Evolutionary conservation across 2,797 vertebrate genomes (phyloP).

Genomic region (Leuciscus waleckii): DNA sequence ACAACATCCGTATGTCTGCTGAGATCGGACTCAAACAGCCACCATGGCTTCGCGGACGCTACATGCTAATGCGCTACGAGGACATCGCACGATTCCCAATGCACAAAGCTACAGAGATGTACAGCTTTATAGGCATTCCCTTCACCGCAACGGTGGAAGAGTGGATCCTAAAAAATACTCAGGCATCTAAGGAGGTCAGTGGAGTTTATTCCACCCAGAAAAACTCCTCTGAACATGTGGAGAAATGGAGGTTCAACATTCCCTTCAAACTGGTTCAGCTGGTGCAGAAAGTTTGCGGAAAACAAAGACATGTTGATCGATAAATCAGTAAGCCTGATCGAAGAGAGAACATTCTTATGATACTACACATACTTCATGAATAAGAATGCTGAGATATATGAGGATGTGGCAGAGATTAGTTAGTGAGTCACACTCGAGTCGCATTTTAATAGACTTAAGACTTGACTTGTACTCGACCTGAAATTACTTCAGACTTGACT

Average conservation of each 20-base stretch:
- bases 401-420: neutral
- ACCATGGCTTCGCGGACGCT: slow-evolving; percentile 86
- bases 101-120: slow-evolving; percentile 91
- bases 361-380: slow-evolving; percentile 57
- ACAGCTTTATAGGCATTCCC: slow-evolving; percentile 87
- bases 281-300: slow-evolving; percentile 84
- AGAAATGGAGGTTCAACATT: slow-evolving; percentile 94
- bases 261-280: slow-evolving; percentile 93
- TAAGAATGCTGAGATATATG: neutral
- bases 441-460: too few species aligned
- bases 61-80: slow-evolving; percentile 97
- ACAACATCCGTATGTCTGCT: slow-evolving; percentile 88
- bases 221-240: slow-evolving; percentile 95
- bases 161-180: slow-evolving; percentile 92
- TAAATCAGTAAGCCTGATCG: slow-evolving; percentile 89
- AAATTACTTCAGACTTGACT: too few species aligned
- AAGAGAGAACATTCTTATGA: slow-evolving; percentile 82
- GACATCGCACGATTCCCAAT: slow-evolving; percentile 92
- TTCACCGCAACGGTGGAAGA: slow-evolving; percentile 87
- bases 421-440: too few species aligned
- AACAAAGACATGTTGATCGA: slow-evolving; percentile 85
- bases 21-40: slow-evolving; percentile 89
- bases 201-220: slow-evolving; percentile 94
- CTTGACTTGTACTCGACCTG: too few species aligned
- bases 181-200: slow-evolving; percentile 80